Evolutionary conservation across 1,140 invertebrate species (phyloP).

Genomic region (Heliconius congener): DNA sequence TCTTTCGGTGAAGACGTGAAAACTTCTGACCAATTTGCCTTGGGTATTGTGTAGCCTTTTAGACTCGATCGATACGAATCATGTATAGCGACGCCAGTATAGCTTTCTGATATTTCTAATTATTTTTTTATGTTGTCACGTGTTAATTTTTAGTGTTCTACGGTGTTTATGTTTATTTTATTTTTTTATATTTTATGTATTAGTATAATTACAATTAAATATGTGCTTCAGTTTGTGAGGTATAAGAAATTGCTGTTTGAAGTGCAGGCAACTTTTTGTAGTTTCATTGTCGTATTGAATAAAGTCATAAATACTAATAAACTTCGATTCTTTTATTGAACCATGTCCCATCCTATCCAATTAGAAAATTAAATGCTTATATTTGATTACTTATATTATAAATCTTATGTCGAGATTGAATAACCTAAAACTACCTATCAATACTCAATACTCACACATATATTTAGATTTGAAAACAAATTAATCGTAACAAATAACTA

Average conservation of each 20-base stretch:
- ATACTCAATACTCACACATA: too few species aligned
- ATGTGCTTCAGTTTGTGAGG: conserved; percentile 77
- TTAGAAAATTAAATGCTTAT: not conserved
- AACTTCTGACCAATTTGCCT: conserved; percentile 78
- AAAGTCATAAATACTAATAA: conserved; percentile 78
- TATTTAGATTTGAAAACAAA: too few species aligned
- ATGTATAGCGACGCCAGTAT: conserved; percentile 72
- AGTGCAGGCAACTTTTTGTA: conserved; percentile 79
- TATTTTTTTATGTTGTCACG: conserved; percentile 51
- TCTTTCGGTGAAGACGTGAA: conserved; percentile 70
- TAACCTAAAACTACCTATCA: too few species aligned
- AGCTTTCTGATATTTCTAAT: conserved; percentile 59
- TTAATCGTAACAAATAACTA: too few species aligned
- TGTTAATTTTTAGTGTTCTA: conserved; percentile 64
- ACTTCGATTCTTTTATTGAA: conserved; percentile 33
- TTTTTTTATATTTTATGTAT: conserved; percentile 73
- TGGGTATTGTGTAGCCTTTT: conserved; percentile 76
- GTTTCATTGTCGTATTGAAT: conserved; percentile 81
- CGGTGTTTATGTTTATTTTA: conserved; percentile 60
- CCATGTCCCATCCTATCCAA: not conserved
- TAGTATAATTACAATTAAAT: conserved; percentile 43
- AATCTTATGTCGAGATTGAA: too few species aligned
- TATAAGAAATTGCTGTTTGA: conserved; percentile 77
- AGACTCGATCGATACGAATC: conserved; percentile 73
- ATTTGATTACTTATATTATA: too few species aligned